A percentile compares a stretch with the other conserved stretches of the same genome.
These are phyloP conservation scores for Schrankia costaestrigalis DNA, from an alignment of 2,888 invertebrate genomes.

Conservation along the genomic window DNA sequence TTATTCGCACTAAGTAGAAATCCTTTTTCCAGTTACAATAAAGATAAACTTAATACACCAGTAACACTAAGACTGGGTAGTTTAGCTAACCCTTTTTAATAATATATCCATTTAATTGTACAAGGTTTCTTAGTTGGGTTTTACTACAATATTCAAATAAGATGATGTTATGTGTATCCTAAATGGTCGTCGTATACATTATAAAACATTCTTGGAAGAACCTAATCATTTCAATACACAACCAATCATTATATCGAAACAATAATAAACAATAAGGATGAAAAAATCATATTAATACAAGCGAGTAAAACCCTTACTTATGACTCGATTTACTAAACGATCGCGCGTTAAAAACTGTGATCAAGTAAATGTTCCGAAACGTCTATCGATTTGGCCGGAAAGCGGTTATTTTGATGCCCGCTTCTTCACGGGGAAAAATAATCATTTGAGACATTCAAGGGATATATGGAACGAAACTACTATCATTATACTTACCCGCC, in stretches of 20 bases:
- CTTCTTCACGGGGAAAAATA: conserved; percentile 29
- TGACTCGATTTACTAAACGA: conserved; percentile 48
- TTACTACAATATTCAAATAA: too few relatives aligned
- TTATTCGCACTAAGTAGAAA: too few relatives aligned
- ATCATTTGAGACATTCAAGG: conserved; percentile 40
- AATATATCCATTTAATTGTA: too few relatives aligned
- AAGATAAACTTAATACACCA: too few relatives aligned
- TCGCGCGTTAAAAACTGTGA: conserved; percentile 52
- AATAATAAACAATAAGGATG: conserved; percentile 12
- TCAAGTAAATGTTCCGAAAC: conserved; percentile 55
- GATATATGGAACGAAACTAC: conserved; percentile 33
- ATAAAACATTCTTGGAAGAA: too few relatives aligned
- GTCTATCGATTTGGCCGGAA: conserved; percentile 50
- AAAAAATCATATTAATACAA: conserved; percentile 34
- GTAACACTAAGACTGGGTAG: too few relatives aligned
- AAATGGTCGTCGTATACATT: too few relatives aligned
- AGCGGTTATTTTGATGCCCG: conserved; percentile 47
- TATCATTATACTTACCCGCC: conserved; percentile 34
- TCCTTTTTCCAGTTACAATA: too few relatives aligned
- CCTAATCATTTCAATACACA: too few relatives aligned
- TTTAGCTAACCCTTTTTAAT: too few relatives aligned
- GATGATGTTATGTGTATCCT: too few relatives aligned
- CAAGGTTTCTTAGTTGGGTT: too few relatives aligned
- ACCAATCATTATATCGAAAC: conserved; percentile 6
- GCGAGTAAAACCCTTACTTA: conserved; percentile 43